Base-by-base conservation (phyloP, 2,113 vertebrate genomes). In the Tympanuchus pallidicinctus region DNA sequence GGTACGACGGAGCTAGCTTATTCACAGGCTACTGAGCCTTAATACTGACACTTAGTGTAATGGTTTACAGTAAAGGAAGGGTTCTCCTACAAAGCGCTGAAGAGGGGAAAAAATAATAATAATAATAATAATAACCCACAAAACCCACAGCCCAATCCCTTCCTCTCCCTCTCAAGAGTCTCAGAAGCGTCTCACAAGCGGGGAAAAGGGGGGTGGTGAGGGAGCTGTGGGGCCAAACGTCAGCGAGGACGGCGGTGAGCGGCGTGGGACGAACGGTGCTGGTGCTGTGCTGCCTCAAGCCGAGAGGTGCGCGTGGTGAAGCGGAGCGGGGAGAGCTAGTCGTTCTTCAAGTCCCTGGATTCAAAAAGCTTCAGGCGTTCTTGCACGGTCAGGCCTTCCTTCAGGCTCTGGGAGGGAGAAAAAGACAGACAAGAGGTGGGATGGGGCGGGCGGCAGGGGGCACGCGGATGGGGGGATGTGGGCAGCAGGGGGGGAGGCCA, bases 351-450 rank as follows among this genome's bases (percentile, higher is more conserved):
- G 98, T 99, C 98, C 98, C 99, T 99, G 96, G 99, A 98, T 98
- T 99, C 99, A 95, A 99, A 99, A 95, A 99, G 98, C 98, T 99
- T 99, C 98, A 99, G 98, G 95, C 99, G 98, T 90, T 99, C 99
- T 97, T 99, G 99, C 96, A 99, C 98, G 2, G 99, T 99, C 94
- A 99, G 97, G 97, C 99, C 99, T 98, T 99, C 99, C 96, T 99
- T 99, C 95, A 99, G 98, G 98, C 99, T 99, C 99, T 99, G 98
- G 89, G 71, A 92, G 88, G 91, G 88, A 89, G 36, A 93, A 83
- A 57, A 89, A 95, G 75, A 92, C 69, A 90, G 60, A 95, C 3
- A 80, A 80, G 81, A 2, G 48, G 48, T 83, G 2, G 91, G 94
- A 60, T 45, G 48, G 28, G 45, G 30, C 1, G 6, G 59, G 66